phyloP scores from a whole-genome alignment of 2,888 invertebrate species.

The Melinaea menophilus region DNA sequence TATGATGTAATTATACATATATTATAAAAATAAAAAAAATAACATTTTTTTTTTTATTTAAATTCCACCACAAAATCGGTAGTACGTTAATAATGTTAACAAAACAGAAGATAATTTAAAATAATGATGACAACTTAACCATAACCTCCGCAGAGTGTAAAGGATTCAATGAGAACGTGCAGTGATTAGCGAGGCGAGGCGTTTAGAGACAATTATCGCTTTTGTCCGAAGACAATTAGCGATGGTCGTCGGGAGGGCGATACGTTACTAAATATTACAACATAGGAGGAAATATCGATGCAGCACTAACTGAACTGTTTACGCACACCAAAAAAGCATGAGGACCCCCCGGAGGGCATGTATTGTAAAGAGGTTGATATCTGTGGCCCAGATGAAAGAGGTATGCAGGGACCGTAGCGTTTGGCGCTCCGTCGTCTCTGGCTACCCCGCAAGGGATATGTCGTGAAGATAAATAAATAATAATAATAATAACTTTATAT shows the following conservation, averaged over 20 bases:
- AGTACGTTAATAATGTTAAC: neutral
- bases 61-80: neutral
- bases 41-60: neutral
- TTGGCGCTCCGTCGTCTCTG: too few relatives aligned
- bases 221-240: constrained; percentile 53
- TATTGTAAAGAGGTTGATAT: too few relatives aligned
- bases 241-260: constrained; percentile 20
- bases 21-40: too few relatives aligned
- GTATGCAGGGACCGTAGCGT: too few relatives aligned
- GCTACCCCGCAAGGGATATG: too few relatives aligned
- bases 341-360: too few relatives aligned
- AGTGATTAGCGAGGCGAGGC: constrained; percentile 56
- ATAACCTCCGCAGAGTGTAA: constrained; percentile 17
- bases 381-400: too few relatives aligned
- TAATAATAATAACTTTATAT: too few relatives aligned
- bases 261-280: constrained; percentile 30
- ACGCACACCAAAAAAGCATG: neutral
- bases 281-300: constrained; percentile 48
- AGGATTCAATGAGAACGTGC: constrained; percentile 36
- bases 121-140: constrained; percentile 10
- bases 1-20: neutral
- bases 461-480: too few relatives aligned
- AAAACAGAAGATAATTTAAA: constrained; percentile 11
- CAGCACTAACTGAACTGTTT: constrained; percentile 40
- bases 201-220: constrained; percentile 56